phyloP scores from a whole-genome alignment of 1,140 invertebrate species.

The Diachasmimorpha longicaudata region DNA sequence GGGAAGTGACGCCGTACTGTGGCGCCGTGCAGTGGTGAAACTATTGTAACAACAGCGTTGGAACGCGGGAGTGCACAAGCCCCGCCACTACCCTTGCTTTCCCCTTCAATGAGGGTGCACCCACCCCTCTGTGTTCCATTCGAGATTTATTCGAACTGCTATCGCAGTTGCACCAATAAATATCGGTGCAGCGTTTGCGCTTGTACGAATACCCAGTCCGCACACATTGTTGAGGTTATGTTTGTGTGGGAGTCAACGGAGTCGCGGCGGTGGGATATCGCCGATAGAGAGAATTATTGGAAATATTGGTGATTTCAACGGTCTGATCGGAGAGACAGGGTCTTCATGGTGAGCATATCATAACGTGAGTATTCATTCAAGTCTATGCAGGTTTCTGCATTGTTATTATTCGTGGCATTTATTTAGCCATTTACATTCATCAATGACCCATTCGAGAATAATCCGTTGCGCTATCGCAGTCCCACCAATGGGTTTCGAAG shows the following conservation, averaged over 20 bases:
- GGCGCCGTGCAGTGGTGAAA: slow-evolving; percentile 49
- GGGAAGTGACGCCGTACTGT: slow-evolving; percentile 52
- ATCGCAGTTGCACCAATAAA: neutral
- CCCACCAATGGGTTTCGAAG: too few species aligned
- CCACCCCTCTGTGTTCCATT: neutral
- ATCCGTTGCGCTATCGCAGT: too few species aligned
- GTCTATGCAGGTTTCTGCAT: too few species aligned
- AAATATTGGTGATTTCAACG: slow-evolving; percentile 65
- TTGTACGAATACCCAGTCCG: neutral
- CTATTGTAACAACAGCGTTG: slow-evolving; percentile 29
- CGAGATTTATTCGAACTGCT: neutral
- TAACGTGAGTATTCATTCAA: neutral
- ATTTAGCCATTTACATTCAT: neutral
- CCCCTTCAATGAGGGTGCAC: slow-evolving; percentile 15
- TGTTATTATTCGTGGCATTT: too few species aligned
- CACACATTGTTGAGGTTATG: slow-evolving; percentile 15
- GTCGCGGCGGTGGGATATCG: slow-evolving; percentile 34
- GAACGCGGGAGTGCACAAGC: slow-evolving; percentile 55
- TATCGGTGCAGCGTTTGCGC: neutral
- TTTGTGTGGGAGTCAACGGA: slow-evolving; percentile 30
- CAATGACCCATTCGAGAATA: too few species aligned
- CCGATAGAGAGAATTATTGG: slow-evolving; percentile 56
- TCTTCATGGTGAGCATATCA: too few species aligned
- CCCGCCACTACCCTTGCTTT: slow-evolving; percentile 38
- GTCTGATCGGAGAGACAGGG: slow-evolving; percentile 57